Percentiles rank a stretch among this genome's conserved stretches.
phyloP scores from a whole-genome alignment of 2,113 vertebrate genomes.

The Halcyon malimbica region DNA sequence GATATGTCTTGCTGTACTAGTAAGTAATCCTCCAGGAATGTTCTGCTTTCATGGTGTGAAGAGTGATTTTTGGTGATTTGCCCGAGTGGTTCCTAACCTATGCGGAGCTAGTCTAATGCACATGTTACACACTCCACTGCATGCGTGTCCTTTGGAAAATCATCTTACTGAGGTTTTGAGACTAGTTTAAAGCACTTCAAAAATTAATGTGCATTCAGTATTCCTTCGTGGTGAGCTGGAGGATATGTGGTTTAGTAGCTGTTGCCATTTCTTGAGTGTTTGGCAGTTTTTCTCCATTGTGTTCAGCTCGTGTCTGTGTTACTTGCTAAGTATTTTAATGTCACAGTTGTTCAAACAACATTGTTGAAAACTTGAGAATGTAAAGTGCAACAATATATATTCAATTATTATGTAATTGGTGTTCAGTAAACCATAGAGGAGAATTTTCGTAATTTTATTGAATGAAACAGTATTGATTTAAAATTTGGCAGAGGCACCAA shows the following conservation, averaged over 20 bases:
- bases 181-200: neutral
- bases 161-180: neutral
- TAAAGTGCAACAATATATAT: neutral
- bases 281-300: neutral
- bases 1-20: neutral
- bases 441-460: neutral
- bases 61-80: neutral
- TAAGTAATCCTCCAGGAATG: neutral
- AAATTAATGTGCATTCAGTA: accelerated
- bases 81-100: neutral
- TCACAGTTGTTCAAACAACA: neutral
- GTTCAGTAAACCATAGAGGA: neutral
- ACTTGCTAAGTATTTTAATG: neutral
- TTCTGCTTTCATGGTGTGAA: neutral
- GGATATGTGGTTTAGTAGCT: neutral
- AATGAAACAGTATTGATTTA: neutral
- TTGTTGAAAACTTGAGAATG: neutral
- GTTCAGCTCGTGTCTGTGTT: neutral
- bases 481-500: neutral
- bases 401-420: neutral
- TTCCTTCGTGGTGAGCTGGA: neutral
- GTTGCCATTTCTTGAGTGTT: neutral
- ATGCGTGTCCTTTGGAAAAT: neutral
- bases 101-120: neutral
- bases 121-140: neutral